Evolutionary conservation across 2,888 invertebrate species (phyloP), one percentile per base, ranked within the genome.

Genomic region (Agrochola lota): DNA sequence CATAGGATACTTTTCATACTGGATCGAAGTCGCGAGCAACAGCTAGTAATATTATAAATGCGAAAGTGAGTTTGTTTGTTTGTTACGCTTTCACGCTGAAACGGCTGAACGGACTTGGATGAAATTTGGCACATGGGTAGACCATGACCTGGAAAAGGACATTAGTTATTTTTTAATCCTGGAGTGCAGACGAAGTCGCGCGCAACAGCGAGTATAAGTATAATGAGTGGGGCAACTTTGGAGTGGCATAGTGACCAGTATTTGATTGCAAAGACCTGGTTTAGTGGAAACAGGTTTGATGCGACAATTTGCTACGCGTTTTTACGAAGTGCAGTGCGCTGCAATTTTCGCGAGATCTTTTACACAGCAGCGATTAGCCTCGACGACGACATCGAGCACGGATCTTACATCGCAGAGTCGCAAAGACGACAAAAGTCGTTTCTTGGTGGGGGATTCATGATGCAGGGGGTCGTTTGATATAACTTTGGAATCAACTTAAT

Each of bases 241-340:
- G 12, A 78, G 20, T 15, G 7, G 4, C 15, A 40, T 30, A 15
- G 59, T 49, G 23, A 30, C 30, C 46, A 74, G 20, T 30, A 59
- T 74, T 46, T 52, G 8, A 52, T 26, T 23, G 26, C 23, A 11
- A 43, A 30, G 7, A 2, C 40, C 49, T 59, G 15, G 17, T 17
- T 7, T 62, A 62, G 30, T 20, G 60, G 23, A 49, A 71, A 72
- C 15, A 23, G 8, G 35, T 15, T n/a, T 26, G 49, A 35, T 15
- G n/a, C 1, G 1, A 26, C 20, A n/a, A n/a, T 30, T 35, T 62
- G 30, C 6, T 6, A 59, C 68, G 11, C 6, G n/a, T 6, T 69
- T 67, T 60, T 69, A 57, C n/a, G 12, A 79, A 40, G n/a, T 69
- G 3, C 9, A 57, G 55, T 64, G n/a, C 55, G 26, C 7, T 57